phyloP scores from a whole-genome alignment of 2,797 vertebrate genomes.

The Acrocephalus scirpaceus region DNA sequence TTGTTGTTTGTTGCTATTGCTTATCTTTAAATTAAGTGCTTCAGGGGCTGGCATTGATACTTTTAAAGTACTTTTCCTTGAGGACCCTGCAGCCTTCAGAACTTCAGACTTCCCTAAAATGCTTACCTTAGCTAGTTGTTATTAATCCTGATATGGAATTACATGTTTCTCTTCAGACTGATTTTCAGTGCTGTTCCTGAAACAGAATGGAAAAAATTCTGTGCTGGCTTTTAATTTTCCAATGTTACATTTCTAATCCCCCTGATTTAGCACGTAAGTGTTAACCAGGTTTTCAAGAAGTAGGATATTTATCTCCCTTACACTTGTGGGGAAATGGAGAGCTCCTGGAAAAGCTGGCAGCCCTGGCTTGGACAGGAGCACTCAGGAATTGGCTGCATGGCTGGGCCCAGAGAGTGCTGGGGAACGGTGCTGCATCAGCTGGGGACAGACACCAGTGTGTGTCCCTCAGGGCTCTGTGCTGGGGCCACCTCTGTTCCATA shows the following conservation, averaged over 20 bases:
- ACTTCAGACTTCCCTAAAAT: neutral
- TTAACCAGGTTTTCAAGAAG: neutral
- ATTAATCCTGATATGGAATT: neutral
- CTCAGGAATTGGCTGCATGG: neutral
- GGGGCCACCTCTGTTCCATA: neutral
- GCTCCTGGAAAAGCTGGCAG: no score
- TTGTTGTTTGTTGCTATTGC: neutral
- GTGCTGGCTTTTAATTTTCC: neutral
- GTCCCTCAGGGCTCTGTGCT: neutral
- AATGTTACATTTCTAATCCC: neutral
- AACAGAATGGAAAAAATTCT: neutral
- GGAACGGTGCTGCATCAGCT: neutral
- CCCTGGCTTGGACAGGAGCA: no score
- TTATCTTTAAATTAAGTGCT: neutral
- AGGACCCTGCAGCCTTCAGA: neutral
- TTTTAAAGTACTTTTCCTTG: neutral
- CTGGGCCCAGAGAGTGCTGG: neutral
- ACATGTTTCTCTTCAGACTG: neutral
- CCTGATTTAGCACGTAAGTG: neutral
- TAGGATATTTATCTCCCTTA: neutral
- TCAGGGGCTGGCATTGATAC: neutral
- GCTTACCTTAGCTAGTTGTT: neutral
- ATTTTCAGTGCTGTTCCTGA: neutral
- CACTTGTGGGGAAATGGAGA: neutral
- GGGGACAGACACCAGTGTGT: neutral